A percentile compares a stretch with the other conserved stretches of the same genome.
These are phyloP conservation scores for Mobula birostris DNA, from an alignment of 2,113 vertebrate species.

Conservation along the genomic window DNA sequence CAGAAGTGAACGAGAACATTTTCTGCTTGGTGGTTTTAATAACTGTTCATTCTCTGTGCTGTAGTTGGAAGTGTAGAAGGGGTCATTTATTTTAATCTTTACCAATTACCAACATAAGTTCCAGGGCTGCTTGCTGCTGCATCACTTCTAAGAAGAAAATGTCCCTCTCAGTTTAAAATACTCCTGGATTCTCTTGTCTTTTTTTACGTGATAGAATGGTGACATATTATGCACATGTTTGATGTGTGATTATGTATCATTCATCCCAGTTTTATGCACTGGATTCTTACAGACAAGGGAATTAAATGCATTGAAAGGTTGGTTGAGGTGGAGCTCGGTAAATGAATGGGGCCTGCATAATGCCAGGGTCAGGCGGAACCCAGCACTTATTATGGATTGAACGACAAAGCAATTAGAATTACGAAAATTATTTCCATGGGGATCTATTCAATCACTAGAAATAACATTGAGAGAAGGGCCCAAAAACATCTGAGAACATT, in stretches of 20 bases:
- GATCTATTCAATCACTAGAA: background rate
- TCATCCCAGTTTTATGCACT: too few relatives aligned
- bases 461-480: background rate
- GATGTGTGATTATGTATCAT: too few relatives aligned
- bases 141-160: background rate
- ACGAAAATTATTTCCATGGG: background rate
- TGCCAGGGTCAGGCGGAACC: background rate
- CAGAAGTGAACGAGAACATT: conserved; percentile 13
- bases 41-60: background rate
- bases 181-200: background rate
- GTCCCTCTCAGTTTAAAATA: background rate
- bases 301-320: background rate
- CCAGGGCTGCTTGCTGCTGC: background rate
- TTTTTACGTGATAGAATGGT: background rate
- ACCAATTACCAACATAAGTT: background rate
- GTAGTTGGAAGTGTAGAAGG: background rate
- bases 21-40: background rate
- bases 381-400: background rate
- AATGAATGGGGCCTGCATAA: background rate
- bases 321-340: background rate
- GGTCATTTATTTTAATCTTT: conserved; percentile 7
- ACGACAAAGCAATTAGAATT: background rate
- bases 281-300: background rate
- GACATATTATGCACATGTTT: background rate
- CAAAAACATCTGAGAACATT: background rate